Evolutionary conservation across 2,113 vertebrate genomes (phyloP).

Genomic region (Pao palembangensis): DNA sequence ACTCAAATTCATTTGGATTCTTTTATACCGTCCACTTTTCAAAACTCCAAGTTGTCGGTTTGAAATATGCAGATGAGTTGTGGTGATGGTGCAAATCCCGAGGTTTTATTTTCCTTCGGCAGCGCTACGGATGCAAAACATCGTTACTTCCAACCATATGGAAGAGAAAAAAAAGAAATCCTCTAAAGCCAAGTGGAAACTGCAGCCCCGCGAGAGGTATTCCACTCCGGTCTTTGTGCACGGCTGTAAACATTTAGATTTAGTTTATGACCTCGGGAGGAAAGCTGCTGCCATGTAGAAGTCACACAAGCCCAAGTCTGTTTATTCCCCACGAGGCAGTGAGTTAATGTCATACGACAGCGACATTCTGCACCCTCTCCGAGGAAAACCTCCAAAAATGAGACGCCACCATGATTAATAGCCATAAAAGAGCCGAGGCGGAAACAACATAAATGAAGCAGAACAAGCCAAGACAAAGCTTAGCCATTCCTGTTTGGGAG

Average conservation of each 20-base stretch:
- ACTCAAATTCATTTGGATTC: too few relatives aligned
- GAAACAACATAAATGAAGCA: conserved; percentile 32
- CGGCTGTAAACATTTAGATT: conserved; percentile 41
- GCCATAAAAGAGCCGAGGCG: conserved; percentile 28
- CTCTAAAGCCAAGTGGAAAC: conserved; percentile 11
- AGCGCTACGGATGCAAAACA: too few relatives aligned
- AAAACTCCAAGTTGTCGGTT: too few relatives aligned
- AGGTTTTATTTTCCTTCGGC: too few relatives aligned
- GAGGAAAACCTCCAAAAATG: conserved; percentile 46
- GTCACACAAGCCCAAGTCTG: conserved; percentile 33
- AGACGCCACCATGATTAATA: conserved; percentile 64
- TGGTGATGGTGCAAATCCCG: too few relatives aligned
- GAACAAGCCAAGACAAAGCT: conserved; percentile 35
- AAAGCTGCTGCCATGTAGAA: conserved; percentile 35
- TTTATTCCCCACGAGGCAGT: conserved; percentile 36
- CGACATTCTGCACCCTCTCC: conserved; percentile 28
- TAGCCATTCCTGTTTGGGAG: conserved; percentile 24
- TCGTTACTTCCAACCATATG: too few relatives aligned
- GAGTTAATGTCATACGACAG: conserved; percentile 27
- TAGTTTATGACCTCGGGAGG: conserved; percentile 29
- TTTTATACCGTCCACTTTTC: too few relatives aligned
- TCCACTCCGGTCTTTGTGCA: conserved; percentile 15
- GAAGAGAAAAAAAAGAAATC: background rate
- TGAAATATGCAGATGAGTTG: too few relatives aligned
- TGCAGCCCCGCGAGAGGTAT: background rate